Conservation (phyloP, 2,113 vertebrate species). For the Grammomys dolichurus region DNA sequence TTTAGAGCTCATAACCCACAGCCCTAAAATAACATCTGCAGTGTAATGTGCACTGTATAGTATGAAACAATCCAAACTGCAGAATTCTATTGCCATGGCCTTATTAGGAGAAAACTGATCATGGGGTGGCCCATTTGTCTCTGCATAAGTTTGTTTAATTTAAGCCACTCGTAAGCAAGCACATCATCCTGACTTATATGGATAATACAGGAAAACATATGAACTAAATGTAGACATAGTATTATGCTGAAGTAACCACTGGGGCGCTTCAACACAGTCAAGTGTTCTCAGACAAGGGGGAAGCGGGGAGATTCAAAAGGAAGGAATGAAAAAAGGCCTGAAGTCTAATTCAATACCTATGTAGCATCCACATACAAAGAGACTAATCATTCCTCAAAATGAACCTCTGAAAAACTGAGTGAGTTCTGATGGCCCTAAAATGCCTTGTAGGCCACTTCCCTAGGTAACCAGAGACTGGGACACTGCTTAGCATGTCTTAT, state of each 20-base stretch:
- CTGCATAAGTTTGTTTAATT: neutral
- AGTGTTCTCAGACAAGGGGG: neutral
- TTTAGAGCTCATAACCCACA: slow-evolving; percentile 38
- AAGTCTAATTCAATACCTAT: neutral
- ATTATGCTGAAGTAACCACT: neutral
- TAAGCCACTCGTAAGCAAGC: neutral
- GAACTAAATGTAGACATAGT: neutral
- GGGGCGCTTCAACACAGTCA: neutral
- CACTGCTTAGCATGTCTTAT: neutral
- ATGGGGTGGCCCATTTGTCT: neutral
- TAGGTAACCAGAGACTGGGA: neutral
- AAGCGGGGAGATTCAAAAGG: neutral
- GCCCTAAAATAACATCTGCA: neutral
- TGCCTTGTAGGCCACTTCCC: neutral
- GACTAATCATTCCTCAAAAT: neutral
- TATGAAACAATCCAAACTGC: neutral
- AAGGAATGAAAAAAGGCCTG: neutral
- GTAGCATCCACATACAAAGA: neutral
- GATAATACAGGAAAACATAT: neutral
- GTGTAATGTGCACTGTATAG: neutral
- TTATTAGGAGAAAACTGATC: neutral
- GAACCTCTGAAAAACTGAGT: neutral
- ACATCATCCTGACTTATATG: neutral
- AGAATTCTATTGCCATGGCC: neutral
- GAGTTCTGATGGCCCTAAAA: neutral